Evolutionary conservation across 35 echinoderm and acorn worm species (phyloP).

Genomic region (Amphiura filiformis): DNA sequence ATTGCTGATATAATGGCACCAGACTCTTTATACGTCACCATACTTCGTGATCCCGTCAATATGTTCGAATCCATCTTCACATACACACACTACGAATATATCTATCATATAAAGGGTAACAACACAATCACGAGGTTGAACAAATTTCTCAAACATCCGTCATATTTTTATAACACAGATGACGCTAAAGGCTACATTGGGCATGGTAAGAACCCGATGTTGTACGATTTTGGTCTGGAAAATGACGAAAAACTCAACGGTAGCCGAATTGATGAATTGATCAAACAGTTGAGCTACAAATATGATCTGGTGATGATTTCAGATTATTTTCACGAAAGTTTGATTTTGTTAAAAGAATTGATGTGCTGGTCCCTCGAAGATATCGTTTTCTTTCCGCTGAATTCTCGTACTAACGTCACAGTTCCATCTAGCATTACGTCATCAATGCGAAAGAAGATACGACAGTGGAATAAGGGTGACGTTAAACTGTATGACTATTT

Average conservation of each 20-base stretch:
- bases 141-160: conserved; percentile 47
- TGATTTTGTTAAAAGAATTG: conserved; percentile 70
- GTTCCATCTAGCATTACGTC: conserved; percentile 3
- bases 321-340: conserved; percentile 89
- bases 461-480: conserved; percentile 80
- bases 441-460: conserved; percentile 6
- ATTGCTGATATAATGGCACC: conserved; percentile 56
- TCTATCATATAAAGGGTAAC: background rate
- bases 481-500: conserved; percentile 73
- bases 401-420: conserved; percentile 42
- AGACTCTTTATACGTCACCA: conserved; percentile 61
- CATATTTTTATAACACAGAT: conserved; percentile 17
- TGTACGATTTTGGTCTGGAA: conserved; percentile 69
- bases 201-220: conserved; percentile 62
- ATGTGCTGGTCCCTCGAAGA: conserved; percentile 96
- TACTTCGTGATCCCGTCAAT: conserved; percentile 68
- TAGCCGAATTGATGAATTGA: conserved; percentile 22
- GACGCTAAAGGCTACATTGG: background rate
- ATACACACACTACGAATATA: conserved; percentile 5
- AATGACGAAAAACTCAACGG: background rate
- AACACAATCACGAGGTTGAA: conserved; percentile 38
- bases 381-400: conserved; percentile 67
- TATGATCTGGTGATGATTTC: conserved; percentile 88
- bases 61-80: conserved; percentile 81
- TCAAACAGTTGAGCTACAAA: conserved; percentile 29